A percentile compares a stretch with the other conserved stretches of the same genome.
Evolutionary conservation across 1,140 invertebrate genomes (phyloP).

Genomic region (Mya arenaria): DNA sequence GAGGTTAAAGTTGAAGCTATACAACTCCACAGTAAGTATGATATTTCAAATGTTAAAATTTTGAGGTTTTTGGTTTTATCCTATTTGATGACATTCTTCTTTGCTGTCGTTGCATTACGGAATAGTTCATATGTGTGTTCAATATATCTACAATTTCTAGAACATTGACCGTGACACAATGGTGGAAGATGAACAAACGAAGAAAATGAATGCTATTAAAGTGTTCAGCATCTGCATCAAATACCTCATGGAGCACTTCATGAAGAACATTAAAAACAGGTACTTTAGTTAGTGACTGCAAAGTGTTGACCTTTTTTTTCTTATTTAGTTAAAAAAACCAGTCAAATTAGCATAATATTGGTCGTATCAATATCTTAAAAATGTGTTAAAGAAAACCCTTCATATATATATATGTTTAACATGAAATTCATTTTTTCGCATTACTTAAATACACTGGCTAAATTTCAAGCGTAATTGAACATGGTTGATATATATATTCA

Average conservation of each 20-base stretch:
- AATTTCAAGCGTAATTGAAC: too few species aligned
- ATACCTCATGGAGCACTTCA: conserved; percentile 18
- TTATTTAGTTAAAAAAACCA: too few species aligned
- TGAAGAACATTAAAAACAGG: background rate
- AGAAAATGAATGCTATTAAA: background rate
- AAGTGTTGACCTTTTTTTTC: too few species aligned
- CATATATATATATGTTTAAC: too few species aligned
- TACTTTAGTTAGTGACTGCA: too few species aligned
- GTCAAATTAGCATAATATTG: too few species aligned
- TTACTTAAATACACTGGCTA: too few species aligned
- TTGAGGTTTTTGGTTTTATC: background rate
- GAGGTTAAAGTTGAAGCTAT: conserved; percentile 54
- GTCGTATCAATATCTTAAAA: too few species aligned
- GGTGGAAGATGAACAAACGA: conserved; percentile 6
- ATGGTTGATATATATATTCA: too few species aligned
- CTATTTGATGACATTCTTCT: background rate
- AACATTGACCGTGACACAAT: conserved; percentile 13
- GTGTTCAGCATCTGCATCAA: conserved; percentile 30
- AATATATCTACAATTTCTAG: background rate
- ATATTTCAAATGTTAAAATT: background rate
- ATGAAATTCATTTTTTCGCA: too few species aligned
- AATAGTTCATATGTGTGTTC: background rate
- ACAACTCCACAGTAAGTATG: conserved; percentile 3
- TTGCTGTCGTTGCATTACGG: too few species aligned
- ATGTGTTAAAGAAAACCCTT: too few species aligned